Conservation (phyloP, 2,113 vertebrate species). For the Hystrix brachyura region DNA sequence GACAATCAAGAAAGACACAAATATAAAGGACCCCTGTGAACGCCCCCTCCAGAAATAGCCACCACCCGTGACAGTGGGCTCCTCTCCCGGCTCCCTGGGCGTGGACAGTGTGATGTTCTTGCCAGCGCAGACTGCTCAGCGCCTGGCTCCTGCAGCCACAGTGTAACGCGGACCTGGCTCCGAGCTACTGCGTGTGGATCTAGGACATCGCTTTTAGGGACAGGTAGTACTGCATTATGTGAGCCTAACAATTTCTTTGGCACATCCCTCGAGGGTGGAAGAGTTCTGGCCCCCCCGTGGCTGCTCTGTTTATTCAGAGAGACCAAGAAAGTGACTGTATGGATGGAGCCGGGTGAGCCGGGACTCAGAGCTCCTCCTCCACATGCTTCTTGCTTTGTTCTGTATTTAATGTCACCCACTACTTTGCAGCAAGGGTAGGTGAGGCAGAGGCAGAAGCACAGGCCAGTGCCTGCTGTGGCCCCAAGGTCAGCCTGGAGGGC, state of each 20-base stretch:
- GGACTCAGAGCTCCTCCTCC: accelerated
- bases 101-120: accelerated
- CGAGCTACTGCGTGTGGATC: accelerated
- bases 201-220: accelerated
- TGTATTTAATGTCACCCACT: accelerated
- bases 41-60: neutral
- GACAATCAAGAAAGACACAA: accelerated
- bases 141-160: neutral
- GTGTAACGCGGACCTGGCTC: accelerated
- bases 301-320: neutral
- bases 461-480: neutral
- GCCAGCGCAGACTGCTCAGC: neutral
- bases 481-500: accelerated
- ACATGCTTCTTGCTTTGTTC: neutral
- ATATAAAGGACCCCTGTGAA: accelerated
- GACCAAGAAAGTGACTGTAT: neutral
- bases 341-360: neutral
- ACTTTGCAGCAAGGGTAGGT: neutral
- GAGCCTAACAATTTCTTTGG: accelerated
- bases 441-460: neutral
- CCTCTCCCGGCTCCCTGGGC: neutral
- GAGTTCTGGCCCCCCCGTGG: neutral
- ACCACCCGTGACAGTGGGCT: accelerated
- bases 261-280: neutral
- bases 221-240: accelerated